phyloP scores from a whole-genome alignment of 2,888 invertebrate genomes.

The Hirtodrosophila cameraria region DNA sequence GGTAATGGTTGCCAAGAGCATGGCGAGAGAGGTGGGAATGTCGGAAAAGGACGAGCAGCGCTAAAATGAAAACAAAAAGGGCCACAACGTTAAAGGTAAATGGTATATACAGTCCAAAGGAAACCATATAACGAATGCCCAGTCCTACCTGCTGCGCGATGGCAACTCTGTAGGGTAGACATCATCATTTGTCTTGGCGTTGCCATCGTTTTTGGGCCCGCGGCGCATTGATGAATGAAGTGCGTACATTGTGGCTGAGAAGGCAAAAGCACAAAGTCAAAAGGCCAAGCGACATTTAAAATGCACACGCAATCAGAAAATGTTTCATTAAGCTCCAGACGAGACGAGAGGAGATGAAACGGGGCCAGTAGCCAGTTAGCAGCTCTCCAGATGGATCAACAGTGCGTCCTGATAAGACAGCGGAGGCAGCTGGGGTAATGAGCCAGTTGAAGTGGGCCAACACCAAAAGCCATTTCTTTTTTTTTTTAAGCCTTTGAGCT shows the following conservation, averaged over 20 bases:
- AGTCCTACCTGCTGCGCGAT: constrained; percentile 12
- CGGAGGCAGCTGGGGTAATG: constrained; percentile 48
- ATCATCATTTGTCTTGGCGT: constrained; percentile 72
- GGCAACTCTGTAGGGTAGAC: constrained; percentile 34
- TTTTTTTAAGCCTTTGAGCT: constrained; percentile 51
- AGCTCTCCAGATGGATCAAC: constrained; percentile 66
- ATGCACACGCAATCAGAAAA: constrained; percentile 78
- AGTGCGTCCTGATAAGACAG: constrained; percentile 64
- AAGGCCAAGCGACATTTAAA: constrained; percentile 69
- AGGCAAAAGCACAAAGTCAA: constrained; percentile 27
- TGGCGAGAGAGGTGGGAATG: constrained; percentile 7
- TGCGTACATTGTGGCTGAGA: constrained; percentile 59
- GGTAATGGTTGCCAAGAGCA: constrained; percentile 53
- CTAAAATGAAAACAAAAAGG: constrained; percentile 33
- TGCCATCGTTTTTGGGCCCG: constrained; percentile 45
- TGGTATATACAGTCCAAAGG: constrained; percentile 11
- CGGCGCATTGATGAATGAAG: constrained; percentile 74
- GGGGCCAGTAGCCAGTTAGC: constrained; percentile 24
- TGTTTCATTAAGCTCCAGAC: constrained; percentile 48
- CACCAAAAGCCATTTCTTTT: constrained; percentile 4
- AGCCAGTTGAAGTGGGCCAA: constrained; percentile 56
- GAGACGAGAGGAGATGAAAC: too few species aligned
- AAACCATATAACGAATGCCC: too few species aligned
- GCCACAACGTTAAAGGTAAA: constrained; percentile 10
- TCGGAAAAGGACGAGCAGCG: constrained; percentile 24